A percentile compares a stretch with the other conserved stretches of the same genome.
These are phyloP conservation scores for Atethmia centrago DNA, from an alignment of 2,888 invertebrate species.

Conservation along the genomic window DNA sequence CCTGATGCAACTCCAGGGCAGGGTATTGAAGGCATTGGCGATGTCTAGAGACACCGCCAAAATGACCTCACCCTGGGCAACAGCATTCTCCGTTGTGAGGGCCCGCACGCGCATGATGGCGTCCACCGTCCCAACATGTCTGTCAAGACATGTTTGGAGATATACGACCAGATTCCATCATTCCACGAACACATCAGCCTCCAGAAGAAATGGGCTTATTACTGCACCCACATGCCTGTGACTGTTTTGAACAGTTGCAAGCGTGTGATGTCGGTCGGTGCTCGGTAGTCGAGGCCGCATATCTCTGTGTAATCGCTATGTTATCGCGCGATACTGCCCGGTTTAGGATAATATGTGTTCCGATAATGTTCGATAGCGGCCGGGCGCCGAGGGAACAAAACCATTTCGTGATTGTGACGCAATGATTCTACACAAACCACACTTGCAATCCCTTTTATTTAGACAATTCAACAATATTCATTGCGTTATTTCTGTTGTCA, in stretches of 20 bases:
- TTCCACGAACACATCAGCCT: too few relatives aligned
- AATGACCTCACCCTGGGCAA: too few relatives aligned
- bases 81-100: too few relatives aligned
- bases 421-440: not conserved
- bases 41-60: too few relatives aligned
- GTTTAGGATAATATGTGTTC: slow-evolving; percentile 56
- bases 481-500: not conserved
- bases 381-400: not conserved
- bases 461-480: not conserved
- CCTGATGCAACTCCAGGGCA: too few relatives aligned
- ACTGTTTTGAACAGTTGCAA: too few relatives aligned
- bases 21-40: too few relatives aligned
- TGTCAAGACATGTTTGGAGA: too few relatives aligned
- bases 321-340: slow-evolving; percentile 59
- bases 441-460: slow-evolving; percentile 1
- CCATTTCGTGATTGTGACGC: slow-evolving; percentile 14
- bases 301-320: slow-evolving; percentile 54
- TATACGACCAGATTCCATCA: too few relatives aligned
- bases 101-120: too few relatives aligned
- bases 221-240: not conserved
- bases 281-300: slow-evolving; percentile 32
- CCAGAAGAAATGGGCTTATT: not conserved
- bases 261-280: not conserved
- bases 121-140: too few relatives aligned
- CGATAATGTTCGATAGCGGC: slow-evolving; percentile 56